These are phyloP conservation scores for Scyliorhinus canicula DNA, from an alignment of 2,797 vertebrate species.

Conservation along the genomic window DNA sequence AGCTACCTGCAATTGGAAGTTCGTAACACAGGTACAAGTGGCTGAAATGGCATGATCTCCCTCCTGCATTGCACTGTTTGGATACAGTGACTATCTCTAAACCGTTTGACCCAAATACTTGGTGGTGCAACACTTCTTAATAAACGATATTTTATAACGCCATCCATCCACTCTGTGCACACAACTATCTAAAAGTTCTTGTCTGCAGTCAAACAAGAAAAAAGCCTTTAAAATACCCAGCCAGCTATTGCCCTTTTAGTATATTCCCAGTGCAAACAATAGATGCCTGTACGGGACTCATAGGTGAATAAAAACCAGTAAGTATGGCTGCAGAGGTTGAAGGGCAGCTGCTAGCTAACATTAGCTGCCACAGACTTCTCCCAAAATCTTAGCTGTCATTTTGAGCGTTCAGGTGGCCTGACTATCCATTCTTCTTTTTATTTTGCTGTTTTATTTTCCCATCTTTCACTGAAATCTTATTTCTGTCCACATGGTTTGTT, in stretches of 20 bases:
- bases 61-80: neutral
- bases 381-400: neutral
- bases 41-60: neutral
- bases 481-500: neutral
- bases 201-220: neutral
- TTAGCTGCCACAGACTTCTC: neutral
- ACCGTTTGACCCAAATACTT: neutral
- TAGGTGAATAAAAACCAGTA: neutral
- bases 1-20: slow-evolving; percentile 5
- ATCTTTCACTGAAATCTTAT: neutral
- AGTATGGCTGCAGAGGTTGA: neutral
- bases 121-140: neutral
- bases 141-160: neutral
- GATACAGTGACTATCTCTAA: neutral
- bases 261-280: neutral
- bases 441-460: neutral
- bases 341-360: neutral
- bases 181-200: neutral
- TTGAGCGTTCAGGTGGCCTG: neutral
- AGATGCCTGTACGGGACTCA: neutral
- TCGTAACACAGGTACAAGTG: neutral
- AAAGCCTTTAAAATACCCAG: neutral
- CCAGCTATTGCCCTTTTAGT: neutral
- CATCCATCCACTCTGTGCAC: too few species aligned
- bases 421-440: neutral